These are phyloP conservation scores for Virgularia gustaviana DNA, from an alignment of 92 coral and sea anemone species.

Conservation along the genomic window DNA sequence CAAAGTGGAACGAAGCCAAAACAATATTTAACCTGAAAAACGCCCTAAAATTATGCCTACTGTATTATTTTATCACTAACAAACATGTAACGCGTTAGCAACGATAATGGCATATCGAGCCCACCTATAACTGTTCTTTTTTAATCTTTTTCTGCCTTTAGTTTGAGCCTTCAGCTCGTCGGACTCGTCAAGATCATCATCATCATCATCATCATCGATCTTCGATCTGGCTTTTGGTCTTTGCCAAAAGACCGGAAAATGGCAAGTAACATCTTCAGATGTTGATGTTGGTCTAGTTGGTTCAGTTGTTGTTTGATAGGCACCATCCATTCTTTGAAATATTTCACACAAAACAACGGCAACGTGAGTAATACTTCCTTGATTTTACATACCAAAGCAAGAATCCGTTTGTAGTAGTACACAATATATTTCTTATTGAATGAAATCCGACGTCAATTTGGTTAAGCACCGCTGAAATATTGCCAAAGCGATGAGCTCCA, in stretches of 20 bases:
- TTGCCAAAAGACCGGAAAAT: slow-evolving; percentile 14
- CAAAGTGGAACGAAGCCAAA: too few species aligned
- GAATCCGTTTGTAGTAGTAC: background rate
- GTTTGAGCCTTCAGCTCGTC: background rate
- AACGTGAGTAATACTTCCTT: too few species aligned
- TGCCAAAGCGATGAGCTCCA: background rate
- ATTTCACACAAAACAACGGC: background rate
- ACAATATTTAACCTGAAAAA: too few species aligned
- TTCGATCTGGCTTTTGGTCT: background rate
- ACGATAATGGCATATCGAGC: too few species aligned
- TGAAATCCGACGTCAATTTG: background rate
- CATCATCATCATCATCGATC: slow-evolving; percentile 10
- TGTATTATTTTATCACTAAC: background rate
- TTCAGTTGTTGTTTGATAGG: slow-evolving; percentile 90
- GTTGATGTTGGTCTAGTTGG: slow-evolving; percentile 25
- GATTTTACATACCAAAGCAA: background rate
- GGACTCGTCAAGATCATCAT: too few species aligned
- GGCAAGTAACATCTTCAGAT: slow-evolving; percentile 10
- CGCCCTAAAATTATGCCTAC: too few species aligned
- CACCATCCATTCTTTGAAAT: slow-evolving; percentile 62
- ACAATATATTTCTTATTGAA: background rate
- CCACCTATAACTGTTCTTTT: slow-evolving; percentile 26
- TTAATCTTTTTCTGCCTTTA: background rate
- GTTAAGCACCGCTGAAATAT: slow-evolving; percentile 4
- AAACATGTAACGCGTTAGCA: too few species aligned